These are phyloP conservation scores for Drosophila fulvimacula DNA, from an alignment of 2,888 invertebrate species.

Conservation along the genomic window DNA sequence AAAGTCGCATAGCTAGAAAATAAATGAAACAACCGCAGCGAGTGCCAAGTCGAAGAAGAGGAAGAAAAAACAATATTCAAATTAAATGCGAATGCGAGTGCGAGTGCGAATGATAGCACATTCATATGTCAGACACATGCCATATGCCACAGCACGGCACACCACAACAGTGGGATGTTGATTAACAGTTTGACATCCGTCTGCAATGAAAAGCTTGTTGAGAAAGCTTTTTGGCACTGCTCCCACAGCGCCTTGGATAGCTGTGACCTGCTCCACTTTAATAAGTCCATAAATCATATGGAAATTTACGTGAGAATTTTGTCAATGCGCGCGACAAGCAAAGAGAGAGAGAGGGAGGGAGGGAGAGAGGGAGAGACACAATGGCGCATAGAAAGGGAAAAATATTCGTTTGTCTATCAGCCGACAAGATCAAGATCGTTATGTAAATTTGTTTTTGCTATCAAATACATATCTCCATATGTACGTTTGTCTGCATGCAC, in stretches of 20 bases:
- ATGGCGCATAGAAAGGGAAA: conserved; percentile 66
- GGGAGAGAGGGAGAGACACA: conserved; percentile 15
- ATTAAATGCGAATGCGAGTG: conserved; percentile 49
- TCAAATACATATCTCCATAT: conserved; percentile 1
- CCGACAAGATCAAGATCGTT: conserved; percentile 69
- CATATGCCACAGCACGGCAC: neutral
- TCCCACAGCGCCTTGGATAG: conserved; percentile 44
- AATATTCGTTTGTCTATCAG: conserved; percentile 35
- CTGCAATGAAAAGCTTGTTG: conserved; percentile 53
- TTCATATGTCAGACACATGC: conserved; percentile 25
- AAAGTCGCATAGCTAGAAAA: conserved; percentile 72
- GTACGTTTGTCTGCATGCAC: conserved; percentile 12
- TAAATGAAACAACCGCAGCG: conserved; percentile 51
- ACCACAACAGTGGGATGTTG: conserved; percentile 36
- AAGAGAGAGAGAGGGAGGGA: neutral
- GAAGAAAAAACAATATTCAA: conserved; percentile 67
- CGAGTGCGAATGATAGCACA: conserved; percentile 34
- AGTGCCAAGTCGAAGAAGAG: conserved; percentile 51
- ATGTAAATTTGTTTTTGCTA: conserved; percentile 34
- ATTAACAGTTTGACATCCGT: conserved; percentile 54
- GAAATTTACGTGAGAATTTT: conserved; percentile 73
- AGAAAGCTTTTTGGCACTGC: conserved; percentile 66
- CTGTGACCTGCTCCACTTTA: conserved; percentile 73
- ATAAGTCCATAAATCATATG: conserved; percentile 70
- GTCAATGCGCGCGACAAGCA: conserved; percentile 27